Conservation (phyloP, 2,113 vertebrate genomes). For the Calidris pugnax region DNA sequence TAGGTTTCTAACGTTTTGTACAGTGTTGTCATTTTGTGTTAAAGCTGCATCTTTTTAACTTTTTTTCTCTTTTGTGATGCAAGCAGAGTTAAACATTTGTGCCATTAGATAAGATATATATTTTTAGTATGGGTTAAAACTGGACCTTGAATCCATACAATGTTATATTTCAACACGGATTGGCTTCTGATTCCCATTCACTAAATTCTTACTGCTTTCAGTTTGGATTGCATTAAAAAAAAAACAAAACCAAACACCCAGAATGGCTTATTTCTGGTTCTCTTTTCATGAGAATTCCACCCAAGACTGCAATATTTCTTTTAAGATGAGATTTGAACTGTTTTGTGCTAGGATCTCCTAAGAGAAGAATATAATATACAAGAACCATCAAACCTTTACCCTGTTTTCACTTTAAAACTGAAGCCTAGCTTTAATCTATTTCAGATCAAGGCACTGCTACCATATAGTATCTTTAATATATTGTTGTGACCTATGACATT, state of each 20-base stretch:
- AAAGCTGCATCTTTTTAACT: background rate
- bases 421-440: background rate
- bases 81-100: background rate
- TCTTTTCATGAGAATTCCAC: background rate
- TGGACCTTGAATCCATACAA: background rate
- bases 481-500: background rate
- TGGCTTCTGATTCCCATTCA: background rate
- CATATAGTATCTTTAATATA: background rate
- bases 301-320: background rate
- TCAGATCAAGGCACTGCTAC: background rate
- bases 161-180: background rate
- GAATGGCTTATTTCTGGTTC: background rate
- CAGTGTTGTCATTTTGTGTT: background rate
- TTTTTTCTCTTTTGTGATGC: background rate
- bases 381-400: background rate
- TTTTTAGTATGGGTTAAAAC: background rate
- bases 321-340: background rate
- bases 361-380: background rate
- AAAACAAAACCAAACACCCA: background rate
- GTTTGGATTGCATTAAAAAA: background rate
- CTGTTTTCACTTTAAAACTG: background rate
- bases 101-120: background rate
- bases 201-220: background rate
- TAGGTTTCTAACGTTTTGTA: background rate
- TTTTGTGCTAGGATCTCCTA: background rate